Base-by-base conservation (phyloP, 2,888 invertebrate genomes). In the Caenorhabditis sp. region DNA sequence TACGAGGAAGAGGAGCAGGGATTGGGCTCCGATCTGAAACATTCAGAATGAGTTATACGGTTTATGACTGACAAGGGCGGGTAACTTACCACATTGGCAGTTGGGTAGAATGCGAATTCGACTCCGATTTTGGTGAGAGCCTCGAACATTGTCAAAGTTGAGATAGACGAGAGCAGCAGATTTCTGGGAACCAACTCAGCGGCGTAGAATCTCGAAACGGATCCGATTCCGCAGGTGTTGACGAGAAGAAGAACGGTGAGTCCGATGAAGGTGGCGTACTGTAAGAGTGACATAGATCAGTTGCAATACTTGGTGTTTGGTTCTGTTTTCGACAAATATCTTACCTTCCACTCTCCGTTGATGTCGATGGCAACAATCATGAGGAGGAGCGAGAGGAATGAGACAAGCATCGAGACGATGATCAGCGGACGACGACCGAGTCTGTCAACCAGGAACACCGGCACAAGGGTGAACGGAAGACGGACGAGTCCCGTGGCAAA, bases 61-160 rank as follows among this genome's bases (percentile, higher is more conserved):
- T 32, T 32, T 32, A 32, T n/a, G n/a, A n/a, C n/a, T n/a, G n/a
- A n/a, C n/a, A n/a, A n/a, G n/a, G n/a, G n/a, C n/a, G n/a, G 50
- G 26, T n/a, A 20, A 61, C 78, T 56, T 51, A 85, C 86, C 84
- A 82, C 80, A 67, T 87, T 87, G 51, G 84, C 87, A 37, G 85
- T 76, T 40, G 87, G 87, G 71, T 84, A 87, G 67, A 85, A 87
- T 5, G 84, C 83, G 76, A 87, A 87, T 32, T 87, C 87, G 20
- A 85, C 83, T 20, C 70, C 82, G 65, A 87, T 87, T 51, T 87
- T 87, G 4, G 85, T 83, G 20, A 87, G 58, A 11, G 85, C 84
- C 62, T 87, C 85, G 35, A 83, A 79, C 79, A 82, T 85, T 62
- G 84, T 79, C 20, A 87, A 51, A 13, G 80, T 84, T 24, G 87